Base-by-base conservation (phyloP, 2,888 invertebrate species). In the Adelphocoris suturalis region DNA sequence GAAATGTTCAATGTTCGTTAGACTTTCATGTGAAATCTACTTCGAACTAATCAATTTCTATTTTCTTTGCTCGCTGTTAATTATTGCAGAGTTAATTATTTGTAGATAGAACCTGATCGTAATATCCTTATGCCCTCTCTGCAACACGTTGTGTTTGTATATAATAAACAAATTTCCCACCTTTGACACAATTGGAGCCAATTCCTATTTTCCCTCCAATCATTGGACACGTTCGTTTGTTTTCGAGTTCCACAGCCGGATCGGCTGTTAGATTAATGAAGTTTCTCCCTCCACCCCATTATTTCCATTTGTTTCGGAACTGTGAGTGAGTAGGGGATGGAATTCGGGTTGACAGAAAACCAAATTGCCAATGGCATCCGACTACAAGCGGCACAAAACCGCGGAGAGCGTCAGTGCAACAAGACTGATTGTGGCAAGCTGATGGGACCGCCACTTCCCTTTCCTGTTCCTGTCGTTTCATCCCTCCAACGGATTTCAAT, bases 351-450 rank as follows among this genome's bases (percentile, higher is more conserved):
- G 78, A 78, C 78, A 47, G 78, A 16, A 28, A 82, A 52, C 82
- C 82, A 52, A 82, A 82, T 82, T 82, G 52, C 82, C 82, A 52
- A 82, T 52, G 55, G 27, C 82, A 27, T 23, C 9, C 19, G 82
- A 14, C 82, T 16, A 52, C 27, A n/a, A 23, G 52, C 55, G 82
- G 82, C 23, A 52, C 5, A 19, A 52, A 82, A 47, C n/a, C 48
- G 14, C 48, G 7, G 78, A 28, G 48, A 19, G 47, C 81, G 82
- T 82, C 82, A 52, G 55, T 52, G 23, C 82, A 82, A 82, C 82
- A 52, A 82, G 82, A 47, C 81, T 81, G 81, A 81, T 81, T 82
- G 82, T 82, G 82, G 82, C 19, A 23, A 82, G 82, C 23, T 82
- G 52, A 82, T 48, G 52, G 82, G 82, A 48, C 11, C 52, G 47